phyloP scores from a whole-genome alignment of 2,797 vertebrate genomes.

The Botia almorhae region DNA sequence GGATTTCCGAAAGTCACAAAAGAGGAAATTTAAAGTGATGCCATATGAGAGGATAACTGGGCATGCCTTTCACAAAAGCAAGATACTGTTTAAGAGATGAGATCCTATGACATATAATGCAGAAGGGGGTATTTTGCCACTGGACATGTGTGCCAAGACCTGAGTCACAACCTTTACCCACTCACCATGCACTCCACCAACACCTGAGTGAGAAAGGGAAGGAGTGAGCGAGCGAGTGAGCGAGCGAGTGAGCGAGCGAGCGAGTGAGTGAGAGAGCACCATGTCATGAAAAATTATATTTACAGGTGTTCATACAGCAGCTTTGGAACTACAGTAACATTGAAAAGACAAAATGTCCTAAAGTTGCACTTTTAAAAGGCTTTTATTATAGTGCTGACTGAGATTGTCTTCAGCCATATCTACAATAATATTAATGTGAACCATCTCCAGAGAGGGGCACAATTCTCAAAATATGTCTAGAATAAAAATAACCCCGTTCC shows the following conservation, averaged over 20 bases:
- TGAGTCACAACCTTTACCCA: slow-evolving; percentile 38
- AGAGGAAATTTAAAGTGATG: slow-evolving; percentile 26
- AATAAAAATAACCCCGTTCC: not conserved
- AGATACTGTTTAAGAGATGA: slow-evolving; percentile 15
- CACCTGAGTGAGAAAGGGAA: not conserved
- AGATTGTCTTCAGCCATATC: not conserved
- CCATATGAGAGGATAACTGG: slow-evolving; percentile 39
- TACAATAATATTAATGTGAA: not conserved
- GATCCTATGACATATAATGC: slow-evolving; percentile 17
- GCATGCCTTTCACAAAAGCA: slow-evolving; percentile 15
- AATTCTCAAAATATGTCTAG: not conserved
- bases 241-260: not conserved
- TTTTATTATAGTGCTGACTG: not conserved
- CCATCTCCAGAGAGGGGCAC: not conserved
- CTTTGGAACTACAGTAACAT: not conserved
- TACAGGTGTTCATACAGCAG: not conserved
- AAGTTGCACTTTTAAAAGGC: not conserved
- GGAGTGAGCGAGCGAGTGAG: not conserved
- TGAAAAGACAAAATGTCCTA: not conserved
- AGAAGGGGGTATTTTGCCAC: slow-evolving; percentile 23
- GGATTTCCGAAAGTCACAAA: slow-evolving; percentile 6
- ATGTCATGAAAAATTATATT: not conserved
- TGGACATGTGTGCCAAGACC: slow-evolving; percentile 6
- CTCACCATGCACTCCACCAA: not conserved
- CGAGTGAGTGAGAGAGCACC: not conserved